Evolutionary conservation across 2,797 vertebrate species (phyloP).

Genomic region (Peromyscus aztecus): DNA sequence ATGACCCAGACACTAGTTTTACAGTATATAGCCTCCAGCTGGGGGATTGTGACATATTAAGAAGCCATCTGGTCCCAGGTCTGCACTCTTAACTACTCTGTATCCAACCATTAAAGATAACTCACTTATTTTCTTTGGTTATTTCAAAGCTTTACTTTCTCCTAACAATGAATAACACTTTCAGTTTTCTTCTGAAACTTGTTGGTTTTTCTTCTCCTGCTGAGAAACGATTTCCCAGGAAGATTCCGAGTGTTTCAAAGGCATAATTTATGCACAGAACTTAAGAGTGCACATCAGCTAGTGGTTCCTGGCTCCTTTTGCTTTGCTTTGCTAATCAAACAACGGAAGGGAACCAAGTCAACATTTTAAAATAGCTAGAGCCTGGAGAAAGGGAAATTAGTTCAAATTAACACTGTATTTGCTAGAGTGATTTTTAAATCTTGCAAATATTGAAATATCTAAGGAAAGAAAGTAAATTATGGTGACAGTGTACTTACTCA

Average conservation of each 20-base stretch:
- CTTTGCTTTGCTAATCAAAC: conserved; percentile 64
- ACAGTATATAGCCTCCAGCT: not conserved
- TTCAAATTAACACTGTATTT: conserved; percentile 66
- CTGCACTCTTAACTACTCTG: not conserved
- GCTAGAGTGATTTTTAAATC: conserved; percentile 55
- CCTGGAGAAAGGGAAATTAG: conserved; percentile 63
- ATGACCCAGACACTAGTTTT: not conserved
- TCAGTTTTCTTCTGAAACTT: conserved; percentile 72
- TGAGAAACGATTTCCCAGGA: conserved; percentile 71
- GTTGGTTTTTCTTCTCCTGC: conserved; percentile 74
- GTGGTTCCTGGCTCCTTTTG: not conserved
- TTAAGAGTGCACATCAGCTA: conserved; percentile 40
- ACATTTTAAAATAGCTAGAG: conserved; percentile 66
- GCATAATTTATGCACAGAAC: conserved; percentile 69
- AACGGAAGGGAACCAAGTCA: conserved; percentile 55
- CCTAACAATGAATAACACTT: conserved; percentile 62
- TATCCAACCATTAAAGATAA: conserved; percentile 51
- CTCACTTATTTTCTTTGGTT: conserved; percentile 60
- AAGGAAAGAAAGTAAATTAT: conserved; percentile 58
- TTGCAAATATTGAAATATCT: conserved; percentile 56
- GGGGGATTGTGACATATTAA: not conserved
- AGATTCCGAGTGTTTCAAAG: conserved; percentile 74
- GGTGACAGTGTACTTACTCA: conserved; percentile 49
- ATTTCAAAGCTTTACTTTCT: conserved; percentile 65
- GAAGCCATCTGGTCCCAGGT: not conserved